Evolutionary conservation across 92 coral and sea anemone species (phyloP).

Genomic region (Scolanthus callimorphus): DNA sequence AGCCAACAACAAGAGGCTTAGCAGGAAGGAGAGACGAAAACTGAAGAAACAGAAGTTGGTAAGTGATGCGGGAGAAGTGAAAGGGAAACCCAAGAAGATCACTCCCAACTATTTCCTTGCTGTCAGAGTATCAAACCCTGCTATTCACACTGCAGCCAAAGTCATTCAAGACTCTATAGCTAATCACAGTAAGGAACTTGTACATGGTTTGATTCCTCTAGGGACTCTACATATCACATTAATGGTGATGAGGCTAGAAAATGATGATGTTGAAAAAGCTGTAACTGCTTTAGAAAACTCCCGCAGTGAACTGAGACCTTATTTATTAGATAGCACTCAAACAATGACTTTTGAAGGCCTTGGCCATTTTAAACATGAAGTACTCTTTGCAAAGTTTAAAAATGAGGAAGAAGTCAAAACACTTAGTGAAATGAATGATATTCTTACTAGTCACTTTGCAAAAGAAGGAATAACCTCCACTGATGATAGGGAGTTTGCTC

Average conservation of each 20-base stretch:
- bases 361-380: conserved; percentile 79
- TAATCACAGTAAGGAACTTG: conserved; percentile 47
- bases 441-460: conserved; percentile 43
- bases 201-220: conserved; percentile 78
- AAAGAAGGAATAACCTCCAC: conserved; percentile 57
- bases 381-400: conserved; percentile 68
- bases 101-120: conserved; percentile 89
- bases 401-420: conserved; percentile 39
- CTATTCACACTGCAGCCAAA: conserved; percentile 64
- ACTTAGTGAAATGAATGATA: conserved; percentile 44
- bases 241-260: conserved; percentile 79
- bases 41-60: conserved; percentile 5
- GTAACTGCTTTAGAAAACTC: conserved; percentile 51
- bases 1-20: not conserved
- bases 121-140: conserved; percentile 73
- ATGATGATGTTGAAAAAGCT: conserved; percentile 59
- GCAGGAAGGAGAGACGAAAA: not conserved
- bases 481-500: conserved; percentile 64
- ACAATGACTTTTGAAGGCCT: conserved; percentile 70
- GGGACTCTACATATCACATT: conserved; percentile 80
- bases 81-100: conserved; percentile 31
- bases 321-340: conserved; percentile 20
- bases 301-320: conserved; percentile 26
- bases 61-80: conserved; percentile 6
- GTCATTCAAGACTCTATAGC: conserved; percentile 69